phyloP scores from a whole-genome alignment of 2,888 invertebrate genomes.

The Theretra japonica region DNA sequence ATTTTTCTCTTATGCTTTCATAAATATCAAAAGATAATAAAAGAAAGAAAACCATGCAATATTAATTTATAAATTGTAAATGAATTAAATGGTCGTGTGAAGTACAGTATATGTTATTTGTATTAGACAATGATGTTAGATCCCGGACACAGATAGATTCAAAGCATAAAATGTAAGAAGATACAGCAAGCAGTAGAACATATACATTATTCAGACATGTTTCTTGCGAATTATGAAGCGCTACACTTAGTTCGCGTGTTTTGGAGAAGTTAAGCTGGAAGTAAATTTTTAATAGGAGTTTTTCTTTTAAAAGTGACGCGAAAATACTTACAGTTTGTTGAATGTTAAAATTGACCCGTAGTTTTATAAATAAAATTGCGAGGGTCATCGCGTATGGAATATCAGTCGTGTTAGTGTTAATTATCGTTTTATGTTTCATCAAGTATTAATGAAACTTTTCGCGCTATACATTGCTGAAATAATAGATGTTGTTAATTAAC shows the following conservation, averaged over 20 bases:
- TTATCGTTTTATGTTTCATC: not conserved
- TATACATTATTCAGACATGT: conserved; percentile 73
- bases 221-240: conserved; percentile 72
- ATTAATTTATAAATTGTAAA: not conserved
- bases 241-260: conserved; percentile 70
- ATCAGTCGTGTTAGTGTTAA: not conserved
- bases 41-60: not conserved
- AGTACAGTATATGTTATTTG: not conserved
- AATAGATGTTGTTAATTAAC: not conserved
- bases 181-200: conserved; percentile 58
- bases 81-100: not conserved
- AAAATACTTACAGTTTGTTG: conserved; percentile 31
- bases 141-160: conserved; percentile 50
- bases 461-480: not conserved
- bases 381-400: too few relatives aligned
- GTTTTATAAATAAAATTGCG: not conserved
- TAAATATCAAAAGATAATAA: not conserved
- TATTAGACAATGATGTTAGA: conserved; percentile 39
- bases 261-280: conserved; percentile 58
- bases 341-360: conserved; percentile 49
- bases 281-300: conserved; percentile 47
- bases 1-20: conserved; percentile 8
- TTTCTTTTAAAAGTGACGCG: conserved; percentile 41
- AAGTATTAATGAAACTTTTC: not conserved
- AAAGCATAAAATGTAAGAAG: conserved; percentile 56